These are phyloP conservation scores for Paramacrobiotus metropolitanus DNA, from an alignment of 1,140 invertebrate genomes.

Conservation along the genomic window DNA sequence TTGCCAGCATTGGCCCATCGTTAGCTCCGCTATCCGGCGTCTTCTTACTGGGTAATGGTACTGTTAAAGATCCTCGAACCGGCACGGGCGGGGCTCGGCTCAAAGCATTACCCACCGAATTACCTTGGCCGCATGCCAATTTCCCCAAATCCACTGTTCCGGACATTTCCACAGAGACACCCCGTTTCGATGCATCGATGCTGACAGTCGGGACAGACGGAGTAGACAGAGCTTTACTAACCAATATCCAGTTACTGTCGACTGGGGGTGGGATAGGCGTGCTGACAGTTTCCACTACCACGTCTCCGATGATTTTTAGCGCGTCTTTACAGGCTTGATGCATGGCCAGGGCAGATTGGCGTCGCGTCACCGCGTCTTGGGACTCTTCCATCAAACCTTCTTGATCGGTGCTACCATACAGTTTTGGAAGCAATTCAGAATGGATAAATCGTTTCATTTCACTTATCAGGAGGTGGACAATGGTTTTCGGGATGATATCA, in stretches of 20 bases:
- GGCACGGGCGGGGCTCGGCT: too few relatives aligned
- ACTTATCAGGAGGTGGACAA: slow-evolving; percentile 31
- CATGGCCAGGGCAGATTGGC: slow-evolving; percentile 29
- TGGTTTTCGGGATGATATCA: slow-evolving; percentile 31
- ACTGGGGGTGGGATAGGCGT: slow-evolving; percentile 41
- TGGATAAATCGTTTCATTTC: slow-evolving; percentile 26
- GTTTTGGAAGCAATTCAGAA: slow-evolving; percentile 26
- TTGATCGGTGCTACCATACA: slow-evolving; percentile 27
- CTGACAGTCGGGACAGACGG: too few relatives aligned
- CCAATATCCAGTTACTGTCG: slow-evolving; percentile 25
- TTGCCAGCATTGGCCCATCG: too few relatives aligned
- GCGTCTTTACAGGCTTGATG: slow-evolving; percentile 32
- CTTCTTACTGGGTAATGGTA: too few relatives aligned
- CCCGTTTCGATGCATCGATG: too few relatives aligned
- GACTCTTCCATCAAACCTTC: slow-evolving; percentile 31
- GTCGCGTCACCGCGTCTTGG: slow-evolving; percentile 23
- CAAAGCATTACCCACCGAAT: too few relatives aligned
- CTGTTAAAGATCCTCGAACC: too few relatives aligned
- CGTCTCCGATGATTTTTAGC: slow-evolving; percentile 39
- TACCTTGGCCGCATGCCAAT: too few relatives aligned
- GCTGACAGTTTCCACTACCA: slow-evolving; percentile 85
- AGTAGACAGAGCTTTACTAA: too few relatives aligned
- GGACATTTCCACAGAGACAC: too few relatives aligned
- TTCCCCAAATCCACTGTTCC: too few relatives aligned
- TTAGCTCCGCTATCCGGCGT: too few relatives aligned